These are phyloP conservation scores for Lasiommata megera DNA, from an alignment of 2,888 invertebrate species.

Conservation along the genomic window DNA sequence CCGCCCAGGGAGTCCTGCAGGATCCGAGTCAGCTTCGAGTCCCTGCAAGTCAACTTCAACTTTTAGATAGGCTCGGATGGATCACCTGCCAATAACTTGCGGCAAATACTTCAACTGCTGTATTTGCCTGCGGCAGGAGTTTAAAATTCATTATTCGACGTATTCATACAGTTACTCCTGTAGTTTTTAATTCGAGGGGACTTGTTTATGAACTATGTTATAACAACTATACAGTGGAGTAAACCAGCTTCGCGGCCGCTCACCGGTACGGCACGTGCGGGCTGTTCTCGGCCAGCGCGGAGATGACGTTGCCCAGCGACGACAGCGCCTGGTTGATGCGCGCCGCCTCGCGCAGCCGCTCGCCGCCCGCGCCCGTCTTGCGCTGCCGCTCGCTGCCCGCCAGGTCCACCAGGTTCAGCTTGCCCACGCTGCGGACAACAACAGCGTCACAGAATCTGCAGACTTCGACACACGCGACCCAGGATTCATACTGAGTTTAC, in stretches of 20 bases:
- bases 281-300: conserved; percentile 96
- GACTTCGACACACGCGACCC: too few relatives aligned
- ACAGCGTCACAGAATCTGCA: too few relatives aligned
- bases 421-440: conserved; percentile 86
- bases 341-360: conserved; percentile 96
- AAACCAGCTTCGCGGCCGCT: background rate
- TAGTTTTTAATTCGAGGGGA: too few relatives aligned
- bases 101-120: too few relatives aligned
- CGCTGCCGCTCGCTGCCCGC: conserved; percentile 99
- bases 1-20: conserved; percentile 99
- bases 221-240: too few relatives aligned
- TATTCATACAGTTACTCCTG: too few relatives aligned
- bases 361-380: conserved; percentile 97
- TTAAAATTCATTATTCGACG: too few relatives aligned
- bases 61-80: too few relatives aligned
- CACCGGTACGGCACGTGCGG: conserved; percentile 95
- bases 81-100: too few relatives aligned
- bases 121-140: too few relatives aligned
- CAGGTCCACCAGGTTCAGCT: conserved; percentile 97
- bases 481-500: too few relatives aligned
- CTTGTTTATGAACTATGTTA: too few relatives aligned
- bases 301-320: conserved; percentile 99
- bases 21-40: conserved; percentile 97
- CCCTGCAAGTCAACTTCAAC: conserved; percentile 72
- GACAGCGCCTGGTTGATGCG: conserved; percentile 98